These are phyloP conservation scores for Drosophila santomea DNA, from an alignment of 1,140 invertebrate genomes.

Conservation along the genomic window DNA sequence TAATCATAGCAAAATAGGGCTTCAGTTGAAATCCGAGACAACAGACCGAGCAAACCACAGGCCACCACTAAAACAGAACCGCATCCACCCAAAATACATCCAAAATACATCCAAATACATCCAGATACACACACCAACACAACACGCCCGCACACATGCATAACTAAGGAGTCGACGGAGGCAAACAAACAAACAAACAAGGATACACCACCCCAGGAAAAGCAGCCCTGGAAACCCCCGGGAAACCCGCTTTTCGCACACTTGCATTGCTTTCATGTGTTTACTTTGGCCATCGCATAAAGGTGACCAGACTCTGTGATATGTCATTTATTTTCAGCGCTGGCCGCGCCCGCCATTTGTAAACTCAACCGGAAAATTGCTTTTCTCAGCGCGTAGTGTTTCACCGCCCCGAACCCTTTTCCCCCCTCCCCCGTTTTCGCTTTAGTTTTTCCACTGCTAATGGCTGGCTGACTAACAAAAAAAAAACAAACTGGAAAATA, in stretches of 20 bases:
- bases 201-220: not conserved
- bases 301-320: conserved; percentile 76
- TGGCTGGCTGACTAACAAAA: conserved; percentile 8
- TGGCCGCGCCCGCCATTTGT: conserved; percentile 61
- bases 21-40: not conserved
- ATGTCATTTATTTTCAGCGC: conserved; percentile 75
- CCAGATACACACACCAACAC: not conserved
- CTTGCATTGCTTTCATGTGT: conserved; percentile 42
- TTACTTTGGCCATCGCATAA: conserved; percentile 67
- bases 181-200: conserved; percentile 17
- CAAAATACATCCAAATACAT: not conserved
- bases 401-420: conserved; percentile 2
- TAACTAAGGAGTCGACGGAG: conserved; percentile 14
- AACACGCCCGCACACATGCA: conserved; percentile 13
- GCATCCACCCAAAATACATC: not conserved
- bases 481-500: conserved; percentile 12
- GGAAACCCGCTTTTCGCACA: not conserved
- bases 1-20: conserved; percentile 22
- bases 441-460: conserved; percentile 37
- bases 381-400: conserved; percentile 69
- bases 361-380: conserved; percentile 81
- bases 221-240: not conserved
- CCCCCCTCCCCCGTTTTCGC: conserved; percentile 13
- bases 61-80: conserved; percentile 24
- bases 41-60: conserved; percentile 19